Percentiles rank a stretch among this genome's conserved stretches.
Evolutionary conservation across 2,888 invertebrate genomes (phyloP).

Genomic region (Sycophila texana): DNA sequence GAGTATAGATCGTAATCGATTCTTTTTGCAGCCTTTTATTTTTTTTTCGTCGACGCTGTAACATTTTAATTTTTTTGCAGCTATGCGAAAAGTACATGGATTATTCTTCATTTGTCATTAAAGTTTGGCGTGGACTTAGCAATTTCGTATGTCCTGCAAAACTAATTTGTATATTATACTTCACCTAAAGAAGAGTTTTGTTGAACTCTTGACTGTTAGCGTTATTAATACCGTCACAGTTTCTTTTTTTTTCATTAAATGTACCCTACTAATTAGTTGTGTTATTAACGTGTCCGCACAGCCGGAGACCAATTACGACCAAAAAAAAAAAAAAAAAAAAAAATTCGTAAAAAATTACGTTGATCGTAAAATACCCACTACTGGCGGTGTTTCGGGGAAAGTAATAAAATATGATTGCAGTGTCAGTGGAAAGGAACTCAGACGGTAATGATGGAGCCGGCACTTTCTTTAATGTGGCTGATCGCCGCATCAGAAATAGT

Average conservation of each 20-base stretch:
- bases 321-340: background rate
- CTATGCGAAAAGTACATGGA: slow-evolving; percentile 47
- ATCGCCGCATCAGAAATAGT: slow-evolving; percentile 45
- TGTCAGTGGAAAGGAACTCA: background rate
- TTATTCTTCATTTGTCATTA: slow-evolving; percentile 51
- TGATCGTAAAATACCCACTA: background rate
- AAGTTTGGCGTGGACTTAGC: slow-evolving; percentile 56
- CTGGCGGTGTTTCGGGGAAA: background rate
- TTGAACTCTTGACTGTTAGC: slow-evolving; percentile 50
- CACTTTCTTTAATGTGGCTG: slow-evolving; percentile 20
- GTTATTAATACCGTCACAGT: slow-evolving; percentile 41
- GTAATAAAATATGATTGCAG: too few relatives aligned
- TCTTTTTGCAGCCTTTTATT: background rate
- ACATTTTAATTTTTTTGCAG: slow-evolving; percentile 53
- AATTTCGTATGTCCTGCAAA: slow-evolving; percentile 54
- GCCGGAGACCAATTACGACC: background rate
- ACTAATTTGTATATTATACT: slow-evolving; percentile 31
- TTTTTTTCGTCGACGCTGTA: slow-evolving; percentile 6
- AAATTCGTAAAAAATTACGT: background rate
- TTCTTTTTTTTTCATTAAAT: slow-evolving; percentile 1
- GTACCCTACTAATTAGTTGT: background rate
- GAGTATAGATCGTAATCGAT: background rate
- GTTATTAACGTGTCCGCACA: background rate
- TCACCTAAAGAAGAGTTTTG: slow-evolving; percentile 52
- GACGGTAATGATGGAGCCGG: slow-evolving; percentile 16